Evolutionary conservation across 2,797 vertebrate genomes (phyloP).

Genomic region (Phoebastria nigripes): DNA sequence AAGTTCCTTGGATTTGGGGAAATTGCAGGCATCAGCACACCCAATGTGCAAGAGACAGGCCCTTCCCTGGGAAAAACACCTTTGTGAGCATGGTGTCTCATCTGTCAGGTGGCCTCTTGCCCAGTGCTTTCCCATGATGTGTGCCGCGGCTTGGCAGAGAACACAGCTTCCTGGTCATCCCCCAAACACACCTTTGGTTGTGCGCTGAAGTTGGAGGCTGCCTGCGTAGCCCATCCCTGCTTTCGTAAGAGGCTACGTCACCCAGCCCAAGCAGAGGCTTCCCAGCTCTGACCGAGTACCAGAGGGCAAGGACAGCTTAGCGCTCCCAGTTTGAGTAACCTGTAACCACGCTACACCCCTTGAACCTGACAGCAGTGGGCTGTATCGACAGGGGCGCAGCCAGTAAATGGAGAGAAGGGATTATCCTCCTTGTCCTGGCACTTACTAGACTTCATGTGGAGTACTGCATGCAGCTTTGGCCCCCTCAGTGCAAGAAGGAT

Average conservation of each 20-base stretch:
- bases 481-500: not conserved
- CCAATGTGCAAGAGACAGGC: not conserved
- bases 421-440: not conserved
- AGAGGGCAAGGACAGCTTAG: not conserved
- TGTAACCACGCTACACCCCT: not conserved
- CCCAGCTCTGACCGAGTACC: not conserved
- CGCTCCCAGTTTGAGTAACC: not conserved
- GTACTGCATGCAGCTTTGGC: not conserved
- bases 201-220: not conserved
- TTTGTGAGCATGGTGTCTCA: not conserved
- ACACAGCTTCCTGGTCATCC: not conserved
- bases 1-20: not conserved
- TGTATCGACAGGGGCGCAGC: rapidly evolving
- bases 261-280: not conserved
- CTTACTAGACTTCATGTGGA: not conserved
- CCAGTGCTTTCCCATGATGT: not conserved
- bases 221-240: rapidly evolving
- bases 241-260: not conserved
- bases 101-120: not conserved
- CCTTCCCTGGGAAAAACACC: not conserved
- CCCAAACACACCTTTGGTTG: not conserved
- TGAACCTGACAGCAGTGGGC: not conserved
- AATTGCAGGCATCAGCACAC: not conserved
- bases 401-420: not conserved
- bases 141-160: not conserved